Conservation (phyloP, 2,797 vertebrate species). For the Squalus acanthias region DNA sequence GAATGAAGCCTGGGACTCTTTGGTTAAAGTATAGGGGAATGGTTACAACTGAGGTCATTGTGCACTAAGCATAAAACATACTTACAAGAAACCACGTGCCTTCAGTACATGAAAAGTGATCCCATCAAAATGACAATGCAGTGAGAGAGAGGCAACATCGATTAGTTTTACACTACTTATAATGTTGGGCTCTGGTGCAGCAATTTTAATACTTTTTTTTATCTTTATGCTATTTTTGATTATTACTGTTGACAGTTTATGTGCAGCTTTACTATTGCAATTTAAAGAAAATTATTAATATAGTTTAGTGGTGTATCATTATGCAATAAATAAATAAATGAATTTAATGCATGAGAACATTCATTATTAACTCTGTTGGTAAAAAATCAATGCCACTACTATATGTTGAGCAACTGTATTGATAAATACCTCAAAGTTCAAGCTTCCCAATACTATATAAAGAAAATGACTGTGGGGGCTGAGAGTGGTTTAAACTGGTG, state of each 20-base stretch:
- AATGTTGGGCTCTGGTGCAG: neutral
- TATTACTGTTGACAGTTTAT: neutral
- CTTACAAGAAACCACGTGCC: neutral
- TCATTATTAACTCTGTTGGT: neutral
- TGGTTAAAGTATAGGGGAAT: neutral
- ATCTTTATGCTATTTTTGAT: neutral
- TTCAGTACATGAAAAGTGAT: conserved; percentile 15
- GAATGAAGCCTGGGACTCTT: neutral
- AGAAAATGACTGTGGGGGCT: neutral
- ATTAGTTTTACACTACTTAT: neutral
- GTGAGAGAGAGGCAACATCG: neutral
- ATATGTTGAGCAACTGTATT: neutral
- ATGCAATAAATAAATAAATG: conserved; percentile 9
- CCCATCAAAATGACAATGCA: neutral
- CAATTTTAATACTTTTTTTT: neutral
- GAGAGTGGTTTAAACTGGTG: neutral
- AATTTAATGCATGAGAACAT: conserved; percentile 23
- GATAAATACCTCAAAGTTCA: neutral
- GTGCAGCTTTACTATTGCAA: neutral
- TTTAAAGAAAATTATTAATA: neutral
- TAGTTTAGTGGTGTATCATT: neutral
- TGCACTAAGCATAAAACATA: neutral
- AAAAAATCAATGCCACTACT: neutral
- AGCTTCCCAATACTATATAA: neutral
- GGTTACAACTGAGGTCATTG: neutral